Percentiles rank a stretch among this genome's conserved stretches.
These are phyloP conservation scores for Laticauda laticaudata DNA, from an alignment of 2,113 vertebrate genomes.

Conservation along the genomic window DNA sequence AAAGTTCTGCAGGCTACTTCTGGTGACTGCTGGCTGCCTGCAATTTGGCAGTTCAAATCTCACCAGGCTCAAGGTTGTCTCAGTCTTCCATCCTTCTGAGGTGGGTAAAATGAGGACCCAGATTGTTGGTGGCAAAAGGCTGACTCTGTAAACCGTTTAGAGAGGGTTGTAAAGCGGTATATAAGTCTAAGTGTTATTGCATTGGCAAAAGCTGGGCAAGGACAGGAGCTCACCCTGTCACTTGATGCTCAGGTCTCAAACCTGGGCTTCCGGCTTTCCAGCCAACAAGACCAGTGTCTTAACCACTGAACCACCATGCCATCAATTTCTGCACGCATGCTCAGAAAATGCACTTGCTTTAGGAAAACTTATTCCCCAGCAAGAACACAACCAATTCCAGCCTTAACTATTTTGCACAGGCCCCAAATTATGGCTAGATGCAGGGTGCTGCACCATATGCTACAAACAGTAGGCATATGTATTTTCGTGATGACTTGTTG, in stretches of 20 bases:
- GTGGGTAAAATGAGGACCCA: too few relatives aligned
- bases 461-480: background rate
- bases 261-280: background rate
- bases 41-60: too few relatives aligned
- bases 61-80: too few relatives aligned
- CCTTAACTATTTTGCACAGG: background rate
- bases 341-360: background rate
- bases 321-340: background rate
- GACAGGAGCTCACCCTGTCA: background rate
- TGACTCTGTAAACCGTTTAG: too few relatives aligned
- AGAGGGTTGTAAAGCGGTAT: too few relatives aligned
- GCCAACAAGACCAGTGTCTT: background rate
- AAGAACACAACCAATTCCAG: background rate
- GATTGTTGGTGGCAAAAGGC: too few relatives aligned
- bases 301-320: background rate
- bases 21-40: too few relatives aligned
- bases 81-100: too few relatives aligned
- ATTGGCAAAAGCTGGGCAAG: background rate
- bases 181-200: too few relatives aligned
- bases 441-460: background rate
- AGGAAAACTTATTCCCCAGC: background rate
- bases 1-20: too few relatives aligned
- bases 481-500: background rate
- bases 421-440: background rate
- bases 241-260: background rate